Percentiles rank a stretch among this genome's conserved stretches.
phyloP scores from a whole-genome alignment of 2,113 vertebrate species.

The Ifrita kowaldi region DNA sequence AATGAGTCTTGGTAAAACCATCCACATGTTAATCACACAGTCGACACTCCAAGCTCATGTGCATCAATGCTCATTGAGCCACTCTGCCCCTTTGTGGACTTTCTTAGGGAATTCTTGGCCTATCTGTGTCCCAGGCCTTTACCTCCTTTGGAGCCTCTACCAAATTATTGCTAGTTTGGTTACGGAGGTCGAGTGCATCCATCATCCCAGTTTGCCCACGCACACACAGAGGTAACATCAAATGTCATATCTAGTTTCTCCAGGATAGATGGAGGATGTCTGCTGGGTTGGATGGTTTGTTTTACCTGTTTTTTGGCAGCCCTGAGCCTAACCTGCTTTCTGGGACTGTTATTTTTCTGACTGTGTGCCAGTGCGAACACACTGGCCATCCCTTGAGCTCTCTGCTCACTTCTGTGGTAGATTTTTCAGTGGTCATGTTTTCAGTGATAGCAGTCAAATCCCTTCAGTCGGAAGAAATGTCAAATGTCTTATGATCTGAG shows the following conservation, averaged over 20 bases:
- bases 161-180: neutral
- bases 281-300: neutral
- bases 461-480: neutral
- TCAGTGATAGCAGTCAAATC: neutral
- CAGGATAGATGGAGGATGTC: neutral
- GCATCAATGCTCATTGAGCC: neutral
- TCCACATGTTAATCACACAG: neutral
- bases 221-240: neutral
- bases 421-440: neutral
- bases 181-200: neutral
- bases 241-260: neutral
- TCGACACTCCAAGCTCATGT: accelerated
- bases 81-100: neutral
- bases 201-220: neutral
- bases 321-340: neutral
- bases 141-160: neutral
- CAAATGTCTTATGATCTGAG: neutral
- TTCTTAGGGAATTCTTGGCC: neutral
- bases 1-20: neutral
- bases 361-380: neutral
- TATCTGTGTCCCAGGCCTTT: neutral
- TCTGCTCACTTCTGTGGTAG: neutral
- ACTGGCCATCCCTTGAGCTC: neutral
- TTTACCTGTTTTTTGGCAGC: neutral
- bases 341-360: neutral